phyloP scores from a whole-genome alignment of 1,140 invertebrate genomes.

The Laupala kohalensis region DNA sequence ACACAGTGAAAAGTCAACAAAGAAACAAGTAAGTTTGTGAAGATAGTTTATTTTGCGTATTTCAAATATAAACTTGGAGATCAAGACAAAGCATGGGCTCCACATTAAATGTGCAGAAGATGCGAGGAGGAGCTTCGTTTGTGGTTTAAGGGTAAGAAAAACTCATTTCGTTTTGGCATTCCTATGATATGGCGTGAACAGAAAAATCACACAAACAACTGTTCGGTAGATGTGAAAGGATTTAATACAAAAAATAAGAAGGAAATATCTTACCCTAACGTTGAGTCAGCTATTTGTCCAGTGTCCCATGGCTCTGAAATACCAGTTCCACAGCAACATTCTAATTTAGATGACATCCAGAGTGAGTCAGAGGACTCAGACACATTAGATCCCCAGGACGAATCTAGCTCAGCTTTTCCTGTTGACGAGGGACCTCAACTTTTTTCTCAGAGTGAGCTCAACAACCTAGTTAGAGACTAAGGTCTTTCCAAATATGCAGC shows the following conservation, averaged over 20 bases:
- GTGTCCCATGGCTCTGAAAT: constrained; percentile 1
- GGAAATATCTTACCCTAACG: background rate
- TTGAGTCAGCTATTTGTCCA: background rate
- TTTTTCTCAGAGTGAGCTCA: constrained; percentile 9
- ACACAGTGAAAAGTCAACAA: constrained; percentile 9
- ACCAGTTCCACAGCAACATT: background rate
- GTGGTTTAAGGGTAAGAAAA: constrained; percentile 17
- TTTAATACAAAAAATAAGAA: constrained; percentile 8
- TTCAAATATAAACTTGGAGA: constrained; percentile 12
- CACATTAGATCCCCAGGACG: constrained; percentile 5
- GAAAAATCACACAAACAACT: constrained; percentile 18
- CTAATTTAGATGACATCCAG: constrained; percentile 4
- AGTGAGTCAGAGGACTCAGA: constrained; percentile 3
- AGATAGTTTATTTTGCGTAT: constrained; percentile 13
- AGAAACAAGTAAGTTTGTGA: constrained; percentile 14
- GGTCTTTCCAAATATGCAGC: constrained; percentile 14
- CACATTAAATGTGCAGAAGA: constrained; percentile 17
- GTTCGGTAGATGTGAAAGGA: constrained; percentile 18
- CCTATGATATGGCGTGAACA: constrained; percentile 22
- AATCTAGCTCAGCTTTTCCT: constrained; percentile 4
- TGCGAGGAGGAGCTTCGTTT: constrained; percentile 15
- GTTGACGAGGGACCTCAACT: constrained; percentile 7
- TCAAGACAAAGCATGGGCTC: constrained; percentile 19
- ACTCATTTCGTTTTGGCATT: constrained; percentile 12
- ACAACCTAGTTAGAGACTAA: constrained; percentile 15